phyloP scores from a whole-genome alignment of 2,797 vertebrate genomes.

The Chelmon rostratus region DNA sequence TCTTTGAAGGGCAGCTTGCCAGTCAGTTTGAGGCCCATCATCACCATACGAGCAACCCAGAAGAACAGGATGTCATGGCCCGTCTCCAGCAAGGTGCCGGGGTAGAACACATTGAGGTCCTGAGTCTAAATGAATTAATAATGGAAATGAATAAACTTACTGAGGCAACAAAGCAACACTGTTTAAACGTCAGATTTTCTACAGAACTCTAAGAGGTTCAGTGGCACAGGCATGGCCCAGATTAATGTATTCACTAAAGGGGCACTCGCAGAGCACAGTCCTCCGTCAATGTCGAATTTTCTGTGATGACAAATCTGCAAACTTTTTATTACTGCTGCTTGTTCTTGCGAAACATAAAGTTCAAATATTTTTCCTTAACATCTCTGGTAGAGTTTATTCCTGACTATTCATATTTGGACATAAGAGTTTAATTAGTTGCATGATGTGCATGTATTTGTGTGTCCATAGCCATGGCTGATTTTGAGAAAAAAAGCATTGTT shows the following conservation, averaged over 20 bases:
- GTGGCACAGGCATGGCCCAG: background rate
- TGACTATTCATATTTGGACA: too few relatives aligned
- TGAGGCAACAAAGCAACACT: background rate
- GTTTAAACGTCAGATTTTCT: constrained; percentile 21
- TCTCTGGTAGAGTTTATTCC: too few relatives aligned
- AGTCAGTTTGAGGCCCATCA: constrained; percentile 93
- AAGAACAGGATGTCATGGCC: constrained; percentile 97
- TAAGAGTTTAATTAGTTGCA: too few relatives aligned
- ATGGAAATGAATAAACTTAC: background rate
- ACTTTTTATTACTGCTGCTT: too few relatives aligned
- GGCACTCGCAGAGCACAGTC: too few relatives aligned
- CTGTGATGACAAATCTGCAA: too few relatives aligned
- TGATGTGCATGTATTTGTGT: too few relatives aligned
- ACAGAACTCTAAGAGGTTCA: background rate
- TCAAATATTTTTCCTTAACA: too few relatives aligned
- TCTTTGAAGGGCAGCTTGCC: constrained; percentile 93
- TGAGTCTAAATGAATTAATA: constrained; percentile 80
- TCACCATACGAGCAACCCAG: constrained; percentile 97
- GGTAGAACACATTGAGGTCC: constrained; percentile 93
- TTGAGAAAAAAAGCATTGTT: too few relatives aligned
- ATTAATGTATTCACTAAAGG: constrained; percentile 12
- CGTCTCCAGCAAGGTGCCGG: constrained; percentile 92
- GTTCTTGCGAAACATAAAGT: too few relatives aligned
- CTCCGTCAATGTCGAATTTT: too few relatives aligned
- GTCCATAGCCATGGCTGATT: too few relatives aligned